Evolutionary conservation across 2,888 invertebrate genomes (phyloP).

Genomic region (Rhingia rostrata): DNA sequence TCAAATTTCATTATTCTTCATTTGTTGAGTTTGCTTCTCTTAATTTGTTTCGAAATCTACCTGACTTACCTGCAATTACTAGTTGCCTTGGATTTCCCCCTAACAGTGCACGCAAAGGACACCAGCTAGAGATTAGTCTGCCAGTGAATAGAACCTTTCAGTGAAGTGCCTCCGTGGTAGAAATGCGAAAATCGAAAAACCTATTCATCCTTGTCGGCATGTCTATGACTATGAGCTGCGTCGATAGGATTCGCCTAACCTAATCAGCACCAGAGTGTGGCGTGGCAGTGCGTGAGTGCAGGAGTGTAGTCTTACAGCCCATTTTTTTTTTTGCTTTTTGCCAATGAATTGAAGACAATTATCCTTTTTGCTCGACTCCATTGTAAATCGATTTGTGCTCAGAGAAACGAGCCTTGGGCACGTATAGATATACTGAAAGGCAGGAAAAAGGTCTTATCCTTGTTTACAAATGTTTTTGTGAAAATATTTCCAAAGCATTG

Average conservation of each 20-base stretch:
- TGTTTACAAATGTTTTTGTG: conserved; percentile 74
- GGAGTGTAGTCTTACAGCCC: conserved; percentile 9
- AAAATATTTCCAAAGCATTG: conserved; percentile 71
- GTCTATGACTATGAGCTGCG: conserved; percentile 17
- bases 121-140: conserved; percentile 50
- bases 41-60: conserved; percentile 59
- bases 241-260: conserved; percentile 70
- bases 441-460: conserved; percentile 65
- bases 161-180: conserved; percentile 67
- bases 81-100: conserved; percentile 44
- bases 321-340: conserved; percentile 28
- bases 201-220: conserved; percentile 61
- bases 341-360: conserved; percentile 68
- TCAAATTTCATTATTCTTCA: conserved; percentile 68
- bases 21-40: conserved; percentile 71
- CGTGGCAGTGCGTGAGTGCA: conserved; percentile 54
- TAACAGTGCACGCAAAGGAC: conserved; percentile 32
- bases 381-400: conserved; percentile 57
- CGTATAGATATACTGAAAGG: conserved; percentile 4
- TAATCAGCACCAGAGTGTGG: conserved; percentile 69
- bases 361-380: conserved; percentile 56
- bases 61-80: conserved; percentile 50
- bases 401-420: conserved; percentile 33
- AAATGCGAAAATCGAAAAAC: conserved; percentile 9
- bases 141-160: conserved; percentile 52